Percentiles rank a stretch among this genome's conserved stretches.
Evolutionary conservation across 2,888 invertebrate genomes (phyloP).

Genomic region (Lutraria lutraria): DNA sequence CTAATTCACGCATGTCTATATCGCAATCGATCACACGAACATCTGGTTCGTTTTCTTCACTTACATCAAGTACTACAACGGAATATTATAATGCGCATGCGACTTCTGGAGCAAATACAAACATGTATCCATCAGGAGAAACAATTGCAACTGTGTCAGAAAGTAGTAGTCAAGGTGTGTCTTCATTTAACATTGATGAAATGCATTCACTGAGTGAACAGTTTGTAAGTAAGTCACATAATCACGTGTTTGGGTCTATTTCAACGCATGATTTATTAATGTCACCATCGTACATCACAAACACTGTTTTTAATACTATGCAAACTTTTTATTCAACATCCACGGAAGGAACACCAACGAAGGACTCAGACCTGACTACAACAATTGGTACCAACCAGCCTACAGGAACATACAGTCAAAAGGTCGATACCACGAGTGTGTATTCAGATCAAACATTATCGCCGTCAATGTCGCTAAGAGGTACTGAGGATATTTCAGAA

Average conservation of each 20-base stretch:
- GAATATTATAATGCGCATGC: not conserved
- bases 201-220: not conserved
- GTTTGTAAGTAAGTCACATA: not conserved
- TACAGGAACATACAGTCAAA: not conserved
- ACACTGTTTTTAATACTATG: not conserved
- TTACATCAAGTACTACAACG: not conserved
- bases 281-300: not conserved
- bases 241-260: not conserved
- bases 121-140: not conserved
- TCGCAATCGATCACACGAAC: not conserved
- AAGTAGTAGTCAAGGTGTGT: not conserved
- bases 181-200: not conserved
- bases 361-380: not conserved
- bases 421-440: not conserved
- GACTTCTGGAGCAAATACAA: not conserved
- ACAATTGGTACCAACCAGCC: not conserved
- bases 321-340: not conserved
- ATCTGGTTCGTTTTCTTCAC: constrained; percentile 1
- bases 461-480: not conserved
- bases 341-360: not conserved
- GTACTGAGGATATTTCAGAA: not conserved
- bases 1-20: not conserved
- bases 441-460: not conserved
- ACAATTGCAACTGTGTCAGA: not conserved
- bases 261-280: not conserved